phyloP scores from a whole-genome alignment of 2,797 vertebrate genomes.

The Enteromius paludinosus region DNA sequence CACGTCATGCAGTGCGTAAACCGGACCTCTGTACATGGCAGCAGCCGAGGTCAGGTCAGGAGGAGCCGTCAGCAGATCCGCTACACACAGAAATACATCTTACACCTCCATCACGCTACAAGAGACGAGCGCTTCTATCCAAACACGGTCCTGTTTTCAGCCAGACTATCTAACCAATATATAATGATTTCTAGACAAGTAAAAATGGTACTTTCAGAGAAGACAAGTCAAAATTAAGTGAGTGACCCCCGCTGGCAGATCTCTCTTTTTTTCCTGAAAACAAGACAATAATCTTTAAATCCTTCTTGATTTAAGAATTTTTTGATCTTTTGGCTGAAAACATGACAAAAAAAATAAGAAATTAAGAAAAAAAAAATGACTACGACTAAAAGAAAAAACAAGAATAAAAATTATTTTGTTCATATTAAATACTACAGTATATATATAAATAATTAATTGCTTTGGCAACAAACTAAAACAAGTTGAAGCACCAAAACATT shows the following conservation, averaged over 20 bases:
- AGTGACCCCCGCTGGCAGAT: no score
- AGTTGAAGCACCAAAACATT: neutral
- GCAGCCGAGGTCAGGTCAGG: constrained; percentile 96
- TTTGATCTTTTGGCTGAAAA: no score
- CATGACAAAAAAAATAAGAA: no score
- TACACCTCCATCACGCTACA: neutral
- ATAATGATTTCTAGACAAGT: no score
- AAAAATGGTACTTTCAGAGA: no score
- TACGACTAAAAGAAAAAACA: neutral
- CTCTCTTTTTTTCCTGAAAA: no score
- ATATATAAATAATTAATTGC: neutral
- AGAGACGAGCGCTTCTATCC: neutral
- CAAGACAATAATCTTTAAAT: no score
- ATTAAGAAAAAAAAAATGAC: neutral
- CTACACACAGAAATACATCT: constrained; percentile 54
- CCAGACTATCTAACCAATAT: no score
- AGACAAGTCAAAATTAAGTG: no score
- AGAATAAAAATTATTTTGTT: neutral
- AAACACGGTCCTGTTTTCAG: no score
- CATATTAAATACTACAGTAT: neutral
- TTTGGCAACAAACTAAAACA: neutral
- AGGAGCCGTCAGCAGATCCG: constrained; percentile 92
- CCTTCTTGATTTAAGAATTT: no score
- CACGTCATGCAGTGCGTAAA: constrained; percentile 94
- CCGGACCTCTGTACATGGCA: constrained; percentile 94